Conservation (phyloP, 1,140 invertebrate species). For the Drosophila burlai region DNA sequence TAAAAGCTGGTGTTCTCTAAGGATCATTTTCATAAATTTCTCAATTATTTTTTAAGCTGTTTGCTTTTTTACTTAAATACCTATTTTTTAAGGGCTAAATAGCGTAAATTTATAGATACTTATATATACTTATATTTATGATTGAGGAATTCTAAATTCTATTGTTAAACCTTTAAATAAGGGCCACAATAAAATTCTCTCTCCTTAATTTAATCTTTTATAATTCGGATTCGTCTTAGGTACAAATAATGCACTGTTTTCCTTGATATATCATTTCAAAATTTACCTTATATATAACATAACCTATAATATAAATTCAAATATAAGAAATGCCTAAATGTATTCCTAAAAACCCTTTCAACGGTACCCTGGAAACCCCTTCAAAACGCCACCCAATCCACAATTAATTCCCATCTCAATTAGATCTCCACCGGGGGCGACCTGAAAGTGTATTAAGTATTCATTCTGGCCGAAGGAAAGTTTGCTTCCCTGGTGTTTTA, state of each 20-base stretch:
- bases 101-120: too few species aligned
- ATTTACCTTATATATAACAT: too few species aligned
- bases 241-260: not conserved
- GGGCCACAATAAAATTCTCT: too few species aligned
- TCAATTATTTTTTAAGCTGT: too few species aligned
- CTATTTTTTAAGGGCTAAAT: too few species aligned
- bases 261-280: not conserved
- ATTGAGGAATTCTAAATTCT: too few species aligned
- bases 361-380: not conserved
- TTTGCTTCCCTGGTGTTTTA: slow-evolving; percentile 34
- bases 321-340: not conserved
- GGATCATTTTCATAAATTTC: too few species aligned
- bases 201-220: too few species aligned
- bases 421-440: slow-evolving; percentile 4
- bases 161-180: too few species aligned
- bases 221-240: too few species aligned
- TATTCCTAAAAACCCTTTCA: not conserved
- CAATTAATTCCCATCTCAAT: slow-evolving; percentile 20
- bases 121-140: too few species aligned
- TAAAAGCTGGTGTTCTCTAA: not conserved
- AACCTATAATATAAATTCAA: not conserved
- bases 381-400: slow-evolving; percentile 6
- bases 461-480: slow-evolving; percentile 18
- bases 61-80: too few species aligned
- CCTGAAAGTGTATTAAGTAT: slow-evolving; percentile 37